A percentile compares a stretch with the other conserved stretches of the same genome.
These are phyloP conservation scores for Caenorhabditis angaria DNA, from an alignment of 2,888 invertebrate genomes.

Conservation along the genomic window DNA sequence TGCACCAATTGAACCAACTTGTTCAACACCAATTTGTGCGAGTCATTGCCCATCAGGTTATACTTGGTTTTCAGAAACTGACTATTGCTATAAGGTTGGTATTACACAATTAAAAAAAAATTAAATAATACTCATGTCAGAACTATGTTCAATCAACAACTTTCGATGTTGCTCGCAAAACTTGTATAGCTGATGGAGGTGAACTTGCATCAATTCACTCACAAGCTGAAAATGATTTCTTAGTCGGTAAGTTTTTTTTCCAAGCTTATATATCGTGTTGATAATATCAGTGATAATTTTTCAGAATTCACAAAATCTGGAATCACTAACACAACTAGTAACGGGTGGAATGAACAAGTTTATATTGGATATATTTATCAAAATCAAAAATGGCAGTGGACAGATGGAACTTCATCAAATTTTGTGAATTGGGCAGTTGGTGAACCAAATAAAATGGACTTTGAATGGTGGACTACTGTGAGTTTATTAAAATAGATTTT, in stretches of 20 bases:
- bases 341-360: constrained; percentile 27
- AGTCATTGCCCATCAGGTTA: constrained; percentile 41
- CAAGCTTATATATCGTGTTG: background rate
- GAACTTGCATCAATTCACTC: constrained; percentile 39
- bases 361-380: constrained; percentile 33
- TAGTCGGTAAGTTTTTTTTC: constrained; percentile 23
- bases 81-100: constrained; percentile 32
- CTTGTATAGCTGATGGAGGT: constrained; percentile 37
- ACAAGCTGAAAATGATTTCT: constrained; percentile 25
- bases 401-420: constrained; percentile 23
- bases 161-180: constrained; percentile 34
- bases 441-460: constrained; percentile 37
- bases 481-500: no score
- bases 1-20: constrained; percentile 24
- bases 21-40: constrained; percentile 30
- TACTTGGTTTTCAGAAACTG: constrained; percentile 34
- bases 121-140: constrained; percentile 9
- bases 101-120: background rate
- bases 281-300: background rate
- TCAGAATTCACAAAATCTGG: constrained; percentile 38
- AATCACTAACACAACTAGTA: constrained; percentile 34
- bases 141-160: constrained; percentile 24
- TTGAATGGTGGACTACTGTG: constrained; percentile 37
- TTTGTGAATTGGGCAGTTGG: constrained; percentile 38
- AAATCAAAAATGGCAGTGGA: constrained; percentile 35